A percentile compares a stretch with the other conserved stretches of the same genome.
These are phyloP conservation scores for Hydrotaea cyrtoneurina DNA, from an alignment of 2,888 invertebrate genomes.

Conservation along the genomic window DNA sequence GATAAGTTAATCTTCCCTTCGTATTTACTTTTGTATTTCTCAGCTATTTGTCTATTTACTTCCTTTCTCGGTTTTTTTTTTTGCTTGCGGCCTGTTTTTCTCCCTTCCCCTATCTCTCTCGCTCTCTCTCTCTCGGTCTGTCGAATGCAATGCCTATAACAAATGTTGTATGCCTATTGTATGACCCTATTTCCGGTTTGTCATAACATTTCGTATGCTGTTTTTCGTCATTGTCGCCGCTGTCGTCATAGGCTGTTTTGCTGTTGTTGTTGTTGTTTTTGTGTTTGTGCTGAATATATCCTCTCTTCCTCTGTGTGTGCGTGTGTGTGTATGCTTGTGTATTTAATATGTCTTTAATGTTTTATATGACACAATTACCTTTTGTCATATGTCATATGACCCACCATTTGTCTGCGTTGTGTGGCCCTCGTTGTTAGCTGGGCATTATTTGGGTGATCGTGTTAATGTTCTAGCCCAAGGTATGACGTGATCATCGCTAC, in stretches of 20 bases:
- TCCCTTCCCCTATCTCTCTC: not conserved
- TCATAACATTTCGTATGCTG: slow-evolving; percentile 48
- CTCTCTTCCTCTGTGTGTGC: slow-evolving; percentile 13
- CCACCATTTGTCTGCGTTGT: slow-evolving; percentile 43
- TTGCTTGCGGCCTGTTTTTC: not conserved
- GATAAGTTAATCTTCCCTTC: slow-evolving; percentile 60
- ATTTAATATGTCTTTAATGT: slow-evolving; percentile 46
- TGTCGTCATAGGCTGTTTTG: not conserved
- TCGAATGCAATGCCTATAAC: slow-evolving; percentile 32
- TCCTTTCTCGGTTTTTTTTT: slow-evolving; percentile 40
- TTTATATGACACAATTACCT: slow-evolving; percentile 62
- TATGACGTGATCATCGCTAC: slow-evolving; percentile 45
- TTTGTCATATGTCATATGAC: slow-evolving; percentile 48
- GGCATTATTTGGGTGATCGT: slow-evolving; percentile 52
- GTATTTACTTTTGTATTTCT: slow-evolving; percentile 42
- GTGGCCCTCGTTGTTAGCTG: not conserved
- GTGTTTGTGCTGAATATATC: slow-evolving; percentile 20
- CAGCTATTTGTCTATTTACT: slow-evolving; percentile 64
- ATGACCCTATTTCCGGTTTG: slow-evolving; percentile 67
- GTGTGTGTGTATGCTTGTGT: not conserved
- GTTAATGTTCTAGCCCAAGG: slow-evolving; percentile 62
- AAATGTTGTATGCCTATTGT: slow-evolving; percentile 49
- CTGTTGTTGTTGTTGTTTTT: slow-evolving; percentile 25
- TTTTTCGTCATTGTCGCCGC: slow-evolving; percentile 3
- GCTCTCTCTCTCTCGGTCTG: slow-evolving; percentile 35